Evolutionary conservation across 2,888 invertebrate species (phyloP).

Genomic region (Stenodera caucasica): DNA sequence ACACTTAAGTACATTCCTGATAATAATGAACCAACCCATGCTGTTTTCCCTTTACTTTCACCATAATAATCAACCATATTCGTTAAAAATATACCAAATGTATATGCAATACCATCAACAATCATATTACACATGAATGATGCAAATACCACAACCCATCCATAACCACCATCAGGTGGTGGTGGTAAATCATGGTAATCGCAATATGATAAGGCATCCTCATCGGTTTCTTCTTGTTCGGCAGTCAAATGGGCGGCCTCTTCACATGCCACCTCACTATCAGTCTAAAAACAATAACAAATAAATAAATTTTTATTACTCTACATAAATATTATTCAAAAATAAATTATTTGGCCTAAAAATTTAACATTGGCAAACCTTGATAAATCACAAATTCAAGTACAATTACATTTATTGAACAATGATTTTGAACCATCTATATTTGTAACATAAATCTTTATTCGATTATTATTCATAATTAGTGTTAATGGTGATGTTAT

Average conservation of each 20-base stretch:
- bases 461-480: too few species aligned
- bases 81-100: conserved; percentile 87
- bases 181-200: conserved; percentile 80
- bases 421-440: too few species aligned
- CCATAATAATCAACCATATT: conserved; percentile 84
- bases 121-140: conserved; percentile 88
- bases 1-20: conserved; percentile 88
- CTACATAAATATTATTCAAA: too few species aligned
- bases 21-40: conserved; percentile 88
- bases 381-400: too few species aligned
- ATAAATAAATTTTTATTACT: conserved; percentile 17
- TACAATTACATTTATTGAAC: too few species aligned
- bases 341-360: background rate
- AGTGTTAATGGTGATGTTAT: too few species aligned
- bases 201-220: conserved; percentile 60
- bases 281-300: conserved; percentile 62
- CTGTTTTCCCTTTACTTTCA: conserved; percentile 82
- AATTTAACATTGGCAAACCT: background rate
- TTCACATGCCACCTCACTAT: conserved; percentile 84
- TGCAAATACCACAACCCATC: conserved; percentile 89
- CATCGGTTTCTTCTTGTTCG: conserved; percentile 65
- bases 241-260: conserved; percentile 78
- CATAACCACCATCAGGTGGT: conserved; percentile 89
- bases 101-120: conserved; percentile 90
- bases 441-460: too few species aligned